Base-by-base conservation (phyloP, 2,888 invertebrate species). In the Andrena minutula region DNA sequence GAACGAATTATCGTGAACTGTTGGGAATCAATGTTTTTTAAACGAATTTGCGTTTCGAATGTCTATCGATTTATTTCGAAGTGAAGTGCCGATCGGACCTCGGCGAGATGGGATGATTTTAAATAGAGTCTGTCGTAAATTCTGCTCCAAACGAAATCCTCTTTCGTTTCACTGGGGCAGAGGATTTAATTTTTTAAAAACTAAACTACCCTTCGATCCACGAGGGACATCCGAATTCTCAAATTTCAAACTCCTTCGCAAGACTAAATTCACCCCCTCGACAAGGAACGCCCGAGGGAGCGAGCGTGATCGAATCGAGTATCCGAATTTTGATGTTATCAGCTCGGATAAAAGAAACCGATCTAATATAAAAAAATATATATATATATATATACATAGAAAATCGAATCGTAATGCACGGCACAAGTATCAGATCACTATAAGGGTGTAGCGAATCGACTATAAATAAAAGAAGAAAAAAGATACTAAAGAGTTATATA, bases 351-450 rank as follows among this genome's bases (percentile, higher is more conserved):
- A 28, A 41, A 47, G 3, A 20, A 20, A 61, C 23, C 66, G 74
- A 41, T 32, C 20, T 41, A 41, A 41, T 41, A 41, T 41, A 16
- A 12, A 41, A 4, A 41, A 2, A 41, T 12, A 41, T 30, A 20
- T 32, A 23, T 65, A n/a, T 65, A 56, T 47, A 58, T 75, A 60
- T 49, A 49, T 68, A 70, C 56, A 51, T 53, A 64, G 35, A 53
- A 35, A 63, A 69, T 49, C 68, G 64, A 75, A 49, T 51, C 79
- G 75, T 78, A 82, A 90, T 85, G 89, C 90, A 90, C 88, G 86
- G 90, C 89, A 90, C 91, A 87, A 89, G 82, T 89, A 89, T 83
- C 86, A 84, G 86, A 84, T 88, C 87, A 89, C 82, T 90, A 86
- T 88, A 88, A 88, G 60, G 75, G 82, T 74, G 74, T 84, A 84